Percentiles rank a stretch among this genome's conserved stretches.
phyloP scores from a whole-genome alignment of 2,888 invertebrate genomes.

The Linnaemya tessellans region DNA sequence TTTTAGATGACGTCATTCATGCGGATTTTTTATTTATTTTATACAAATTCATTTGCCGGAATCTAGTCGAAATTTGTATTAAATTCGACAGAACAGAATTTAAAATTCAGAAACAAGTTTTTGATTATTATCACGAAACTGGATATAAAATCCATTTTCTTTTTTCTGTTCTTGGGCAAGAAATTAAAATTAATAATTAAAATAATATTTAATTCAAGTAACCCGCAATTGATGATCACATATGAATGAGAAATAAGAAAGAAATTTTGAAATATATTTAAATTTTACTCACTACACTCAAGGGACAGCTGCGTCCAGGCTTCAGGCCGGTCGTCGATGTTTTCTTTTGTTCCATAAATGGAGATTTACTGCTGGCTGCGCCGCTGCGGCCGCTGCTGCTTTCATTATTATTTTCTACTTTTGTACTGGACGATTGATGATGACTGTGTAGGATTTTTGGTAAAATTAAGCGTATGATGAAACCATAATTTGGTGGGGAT shows the following conservation, averaged over 20 bases:
- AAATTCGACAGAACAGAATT: too few relatives aligned
- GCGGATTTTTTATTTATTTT: background rate
- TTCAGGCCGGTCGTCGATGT: slow-evolving; percentile 62
- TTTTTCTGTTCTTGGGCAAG: too few relatives aligned
- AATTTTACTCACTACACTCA: slow-evolving; percentile 81
- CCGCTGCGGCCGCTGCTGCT: slow-evolving; percentile 35
- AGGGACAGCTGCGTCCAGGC: slow-evolving; percentile 79
- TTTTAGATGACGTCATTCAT: too few relatives aligned
- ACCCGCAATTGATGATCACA: too few relatives aligned
- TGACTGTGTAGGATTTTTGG: slow-evolving; percentile 78
- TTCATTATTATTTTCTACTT: slow-evolving; percentile 57
- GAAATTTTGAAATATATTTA: background rate
- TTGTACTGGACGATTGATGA: slow-evolving; percentile 66
- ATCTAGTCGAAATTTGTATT: too few relatives aligned
- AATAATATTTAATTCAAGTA: too few relatives aligned
- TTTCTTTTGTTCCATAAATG: slow-evolving; percentile 38
- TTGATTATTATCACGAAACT: too few relatives aligned
- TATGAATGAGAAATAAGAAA: too few relatives aligned
- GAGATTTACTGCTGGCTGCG: slow-evolving; percentile 42
- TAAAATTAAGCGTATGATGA: slow-evolving; percentile 81
- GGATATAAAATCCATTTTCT: too few relatives aligned
- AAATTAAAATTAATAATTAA: too few relatives aligned
- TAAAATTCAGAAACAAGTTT: too few relatives aligned
- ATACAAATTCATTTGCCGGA: too few relatives aligned
- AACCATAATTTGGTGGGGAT: slow-evolving; percentile 81